A percentile compares a stretch with the other conserved stretches of the same genome.
Conservation (phyloP, 2,888 invertebrate species). For the Julus scandinavius region DNA sequence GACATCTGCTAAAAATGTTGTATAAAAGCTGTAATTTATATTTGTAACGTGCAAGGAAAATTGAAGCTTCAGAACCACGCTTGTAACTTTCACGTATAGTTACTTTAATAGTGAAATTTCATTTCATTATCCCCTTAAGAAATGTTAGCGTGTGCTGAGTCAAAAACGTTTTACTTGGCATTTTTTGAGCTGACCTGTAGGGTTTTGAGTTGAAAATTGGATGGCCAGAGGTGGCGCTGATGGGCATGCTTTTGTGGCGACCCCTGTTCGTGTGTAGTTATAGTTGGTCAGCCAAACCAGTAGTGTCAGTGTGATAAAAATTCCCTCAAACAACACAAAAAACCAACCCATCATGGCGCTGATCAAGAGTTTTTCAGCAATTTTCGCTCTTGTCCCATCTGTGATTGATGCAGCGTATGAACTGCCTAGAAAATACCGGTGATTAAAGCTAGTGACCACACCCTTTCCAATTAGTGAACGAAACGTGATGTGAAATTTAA, state of each 20-base stretch:
- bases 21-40: too few species aligned
- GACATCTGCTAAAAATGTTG: too few species aligned
- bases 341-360: constrained; percentile 1
- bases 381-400: constrained; percentile 48
- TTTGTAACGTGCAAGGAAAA: too few species aligned
- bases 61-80: too few species aligned
- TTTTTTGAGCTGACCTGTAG: not conserved
- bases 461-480: constrained; percentile 56
- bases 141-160: not conserved
- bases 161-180: not conserved
- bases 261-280: not conserved
- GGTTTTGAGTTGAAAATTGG: constrained; percentile 31
- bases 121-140: not conserved
- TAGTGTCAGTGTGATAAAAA: constrained; percentile 43
- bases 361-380: constrained; percentile 46
- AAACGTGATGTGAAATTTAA: constrained; percentile 56
- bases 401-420: constrained; percentile 55
- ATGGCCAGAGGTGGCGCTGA: constrained; percentile 4
- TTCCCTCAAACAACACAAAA: constrained; percentile 20
- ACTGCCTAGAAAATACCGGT: constrained; percentile 54
- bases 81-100: not conserved
- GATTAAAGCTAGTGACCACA: constrained; percentile 54
- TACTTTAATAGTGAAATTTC: not conserved
- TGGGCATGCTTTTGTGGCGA: constrained; percentile 12
- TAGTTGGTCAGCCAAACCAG: constrained; percentile 36